Evolutionary conservation across 2,888 invertebrate species (phyloP).

Genomic region (Dorcus parallelipipedus): DNA sequence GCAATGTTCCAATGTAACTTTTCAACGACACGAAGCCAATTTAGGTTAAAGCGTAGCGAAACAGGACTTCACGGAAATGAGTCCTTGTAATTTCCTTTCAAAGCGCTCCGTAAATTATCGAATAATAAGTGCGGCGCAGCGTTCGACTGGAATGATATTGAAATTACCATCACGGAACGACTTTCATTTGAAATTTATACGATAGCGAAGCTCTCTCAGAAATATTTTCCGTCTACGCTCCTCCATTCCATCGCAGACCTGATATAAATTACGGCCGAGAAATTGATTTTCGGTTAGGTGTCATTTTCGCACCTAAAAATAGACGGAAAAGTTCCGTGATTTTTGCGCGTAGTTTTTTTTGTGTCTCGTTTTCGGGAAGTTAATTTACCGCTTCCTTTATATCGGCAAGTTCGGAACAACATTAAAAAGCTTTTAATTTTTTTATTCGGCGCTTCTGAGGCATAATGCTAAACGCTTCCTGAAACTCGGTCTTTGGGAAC

Average conservation of each 20-base stretch:
- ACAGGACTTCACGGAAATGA: constrained; percentile 17
- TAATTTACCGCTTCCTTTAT: too few species aligned
- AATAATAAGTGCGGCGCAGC: constrained; percentile 21
- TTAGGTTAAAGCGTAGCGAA: neutral
- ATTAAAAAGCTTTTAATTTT: too few species aligned
- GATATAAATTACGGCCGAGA: constrained; percentile 10
- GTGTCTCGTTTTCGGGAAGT: too few species aligned
- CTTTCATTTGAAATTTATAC: constrained; percentile 25
- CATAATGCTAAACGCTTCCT: too few species aligned
- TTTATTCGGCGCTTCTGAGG: too few species aligned
- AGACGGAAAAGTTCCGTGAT: neutral
- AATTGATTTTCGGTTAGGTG: constrained; percentile 13
- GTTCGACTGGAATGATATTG: constrained; percentile 24
- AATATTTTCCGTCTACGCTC: constrained; percentile 14
- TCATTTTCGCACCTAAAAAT: neutral
- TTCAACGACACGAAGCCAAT: neutral
- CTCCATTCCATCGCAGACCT: constrained; percentile 9
- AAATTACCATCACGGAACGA: constrained; percentile 24
- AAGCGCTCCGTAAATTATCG: constrained; percentile 23
- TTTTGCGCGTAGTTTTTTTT: too few species aligned
- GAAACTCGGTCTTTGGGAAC: too few species aligned
- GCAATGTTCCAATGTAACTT: neutral
- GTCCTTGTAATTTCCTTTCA: constrained; percentile 16
- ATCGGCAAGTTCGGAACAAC: too few species aligned
- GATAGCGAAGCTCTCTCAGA: constrained; percentile 9